Conservation (phyloP, 1,140 invertebrate genomes). For the Bacillus rossius region DNA sequence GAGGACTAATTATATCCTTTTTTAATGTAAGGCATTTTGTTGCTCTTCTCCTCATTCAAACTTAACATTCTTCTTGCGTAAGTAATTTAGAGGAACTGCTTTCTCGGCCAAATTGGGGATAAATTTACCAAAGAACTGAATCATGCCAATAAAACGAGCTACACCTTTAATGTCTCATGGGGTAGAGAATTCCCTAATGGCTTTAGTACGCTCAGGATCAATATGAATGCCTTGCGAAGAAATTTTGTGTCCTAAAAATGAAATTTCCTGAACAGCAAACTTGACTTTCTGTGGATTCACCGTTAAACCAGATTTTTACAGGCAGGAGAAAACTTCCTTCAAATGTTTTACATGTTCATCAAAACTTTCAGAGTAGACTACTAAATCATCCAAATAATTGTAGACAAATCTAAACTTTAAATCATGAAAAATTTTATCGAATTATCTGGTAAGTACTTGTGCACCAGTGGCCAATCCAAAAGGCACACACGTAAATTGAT, state of each 20-base stretch:
- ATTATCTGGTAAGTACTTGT: background rate
- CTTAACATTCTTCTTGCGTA: background rate
- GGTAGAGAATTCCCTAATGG: background rate
- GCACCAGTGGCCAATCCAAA: background rate
- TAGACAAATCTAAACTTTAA: background rate
- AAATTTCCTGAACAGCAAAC: background rate
- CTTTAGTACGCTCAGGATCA: background rate
- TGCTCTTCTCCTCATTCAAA: background rate
- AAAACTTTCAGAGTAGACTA: background rate
- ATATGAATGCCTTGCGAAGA: background rate
- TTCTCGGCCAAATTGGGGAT: background rate
- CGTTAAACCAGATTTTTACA: background rate
- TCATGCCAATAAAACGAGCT: no score
- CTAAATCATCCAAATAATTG: slow-evolving; percentile 1
- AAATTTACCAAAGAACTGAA: background rate
- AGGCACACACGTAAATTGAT: background rate
- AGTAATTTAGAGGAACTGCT: background rate
- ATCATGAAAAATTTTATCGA: background rate
- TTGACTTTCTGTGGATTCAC: background rate
- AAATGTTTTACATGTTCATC: background rate
- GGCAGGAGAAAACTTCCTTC: background rate
- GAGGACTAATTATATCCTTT: background rate
- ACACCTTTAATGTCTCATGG: no score
- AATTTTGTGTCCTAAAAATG: background rate
- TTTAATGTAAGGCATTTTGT: background rate